Evolutionary conservation across 2,888 invertebrate species (phyloP).

Genomic region (Arge pagana): DNA sequence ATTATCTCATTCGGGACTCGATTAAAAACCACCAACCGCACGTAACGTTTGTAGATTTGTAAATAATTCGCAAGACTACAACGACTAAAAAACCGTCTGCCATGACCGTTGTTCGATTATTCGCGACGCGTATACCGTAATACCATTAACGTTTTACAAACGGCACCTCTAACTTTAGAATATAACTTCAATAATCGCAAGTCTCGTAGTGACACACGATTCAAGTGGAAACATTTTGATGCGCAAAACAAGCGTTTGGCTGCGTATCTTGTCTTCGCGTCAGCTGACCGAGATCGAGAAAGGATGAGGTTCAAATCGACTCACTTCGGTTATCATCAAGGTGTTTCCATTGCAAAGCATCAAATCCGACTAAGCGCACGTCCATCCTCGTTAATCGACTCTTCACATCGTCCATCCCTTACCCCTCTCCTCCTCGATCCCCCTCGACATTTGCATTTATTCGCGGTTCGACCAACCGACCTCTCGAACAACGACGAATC

Average conservation of each 20-base stretch:
- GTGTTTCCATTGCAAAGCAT: constrained; percentile 58
- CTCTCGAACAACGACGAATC: no score
- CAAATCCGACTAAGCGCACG: constrained; percentile 18
- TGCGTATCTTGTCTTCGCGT: constrained; percentile 21
- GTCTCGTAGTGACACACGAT: constrained; percentile 17
- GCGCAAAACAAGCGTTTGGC: constrained; percentile 29
- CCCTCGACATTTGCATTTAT: no score
- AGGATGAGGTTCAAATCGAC: constrained; percentile 12
- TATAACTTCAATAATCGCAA: constrained; percentile 3
- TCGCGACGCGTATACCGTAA: constrained; percentile 4
- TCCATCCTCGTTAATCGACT: no score
- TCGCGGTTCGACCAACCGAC: no score
- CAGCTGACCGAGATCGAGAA: constrained; percentile 18
- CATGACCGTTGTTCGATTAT: no score
- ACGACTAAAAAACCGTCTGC: no score
- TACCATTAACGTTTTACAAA: constrained; percentile 3
- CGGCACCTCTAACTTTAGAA: constrained; percentile 11
- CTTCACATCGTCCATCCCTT: no score
- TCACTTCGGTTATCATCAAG: constrained; percentile 55
- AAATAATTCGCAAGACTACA: constrained; percentile 15
- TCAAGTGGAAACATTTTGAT: constrained; percentile 60
- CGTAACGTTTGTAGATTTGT: constrained; percentile 21
- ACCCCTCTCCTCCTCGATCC: no score
- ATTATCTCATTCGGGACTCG: no score
- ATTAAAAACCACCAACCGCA: no score